phyloP scores from a whole-genome alignment of 53 echinoderm and acorn worm species.

The Zoroaster sp. region DNA sequence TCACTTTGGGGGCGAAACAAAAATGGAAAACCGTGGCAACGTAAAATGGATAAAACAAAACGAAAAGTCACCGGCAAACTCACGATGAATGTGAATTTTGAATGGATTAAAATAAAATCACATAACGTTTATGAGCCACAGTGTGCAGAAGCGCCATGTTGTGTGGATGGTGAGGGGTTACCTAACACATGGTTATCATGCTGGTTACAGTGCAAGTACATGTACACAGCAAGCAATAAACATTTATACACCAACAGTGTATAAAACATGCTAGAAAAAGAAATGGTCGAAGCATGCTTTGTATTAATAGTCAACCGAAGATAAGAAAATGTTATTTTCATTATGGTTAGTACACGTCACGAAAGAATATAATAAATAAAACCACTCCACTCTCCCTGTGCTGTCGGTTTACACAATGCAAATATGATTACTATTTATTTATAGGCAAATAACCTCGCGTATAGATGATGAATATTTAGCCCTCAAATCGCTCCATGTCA shows the following conservation, averaged over 20 bases:
- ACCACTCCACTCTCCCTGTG: conserved; percentile 41
- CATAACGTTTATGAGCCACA: neutral
- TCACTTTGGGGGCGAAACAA: neutral
- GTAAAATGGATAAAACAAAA: conserved; percentile 33
- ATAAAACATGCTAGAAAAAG: too few species aligned
- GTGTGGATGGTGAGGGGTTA: neutral
- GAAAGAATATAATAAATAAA: conserved; percentile 39
- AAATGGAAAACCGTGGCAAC: conserved; percentile 47
- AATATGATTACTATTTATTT: too few species aligned
- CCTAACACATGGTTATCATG: neutral
- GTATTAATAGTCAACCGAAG: neutral
- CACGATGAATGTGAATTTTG: neutral
- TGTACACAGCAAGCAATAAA: neutral
- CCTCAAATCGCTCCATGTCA: neutral
- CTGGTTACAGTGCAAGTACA: neutral
- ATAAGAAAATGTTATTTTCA: neutral
- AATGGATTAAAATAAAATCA: neutral
- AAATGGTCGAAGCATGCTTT: neutral
- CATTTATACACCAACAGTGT: neutral
- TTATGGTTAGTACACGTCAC: conserved; percentile 55
- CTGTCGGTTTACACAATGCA: conserved; percentile 1
- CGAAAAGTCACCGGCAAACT: conserved; percentile 6
- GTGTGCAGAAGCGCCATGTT: neutral
- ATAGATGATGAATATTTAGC: too few species aligned
- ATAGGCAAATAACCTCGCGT: too few species aligned